Conservation (phyloP, 30 jellyfish, hydroid and myxozoan genomes). For the Cassiopea andromeda region DNA sequence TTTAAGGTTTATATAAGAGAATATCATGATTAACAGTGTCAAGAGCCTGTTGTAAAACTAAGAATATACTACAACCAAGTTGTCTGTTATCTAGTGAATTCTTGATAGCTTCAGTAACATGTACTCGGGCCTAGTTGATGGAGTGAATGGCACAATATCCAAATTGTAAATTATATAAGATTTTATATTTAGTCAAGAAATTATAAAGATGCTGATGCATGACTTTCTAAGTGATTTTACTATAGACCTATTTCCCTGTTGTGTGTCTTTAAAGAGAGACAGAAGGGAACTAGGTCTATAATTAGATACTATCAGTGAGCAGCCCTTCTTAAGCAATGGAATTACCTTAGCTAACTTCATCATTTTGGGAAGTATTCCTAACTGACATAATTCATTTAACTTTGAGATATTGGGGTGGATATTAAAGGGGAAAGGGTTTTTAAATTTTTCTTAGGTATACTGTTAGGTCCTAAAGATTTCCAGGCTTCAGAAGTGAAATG, state of each 20-base stretch:
- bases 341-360: background rate
- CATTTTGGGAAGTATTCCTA: no score
- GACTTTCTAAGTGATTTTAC: conserved; percentile 31
- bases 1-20: background rate
- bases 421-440: no score
- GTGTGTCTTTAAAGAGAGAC: background rate
- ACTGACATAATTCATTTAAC: no score
- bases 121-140: conserved; percentile 61
- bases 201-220: conserved; percentile 39
- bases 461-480: no score
- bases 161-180: conserved; percentile 54
- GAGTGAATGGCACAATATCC: conserved; percentile 61
- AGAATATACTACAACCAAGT: background rate
- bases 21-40: background rate
- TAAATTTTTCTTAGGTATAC: no score
- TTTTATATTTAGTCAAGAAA: conserved; percentile 41
- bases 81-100: conserved; percentile 32
- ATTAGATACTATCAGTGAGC: background rate
- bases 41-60: no score
- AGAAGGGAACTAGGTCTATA: background rate
- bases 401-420: no score
- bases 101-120: conserved; percentile 67
- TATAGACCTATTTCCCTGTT: background rate
- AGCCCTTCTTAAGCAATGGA: background rate
- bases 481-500: no score